Evolutionary conservation across 2,113 vertebrate species (phyloP), one percentile per base, ranked within the genome.

Genomic region (Hippocampus comes): DNA sequence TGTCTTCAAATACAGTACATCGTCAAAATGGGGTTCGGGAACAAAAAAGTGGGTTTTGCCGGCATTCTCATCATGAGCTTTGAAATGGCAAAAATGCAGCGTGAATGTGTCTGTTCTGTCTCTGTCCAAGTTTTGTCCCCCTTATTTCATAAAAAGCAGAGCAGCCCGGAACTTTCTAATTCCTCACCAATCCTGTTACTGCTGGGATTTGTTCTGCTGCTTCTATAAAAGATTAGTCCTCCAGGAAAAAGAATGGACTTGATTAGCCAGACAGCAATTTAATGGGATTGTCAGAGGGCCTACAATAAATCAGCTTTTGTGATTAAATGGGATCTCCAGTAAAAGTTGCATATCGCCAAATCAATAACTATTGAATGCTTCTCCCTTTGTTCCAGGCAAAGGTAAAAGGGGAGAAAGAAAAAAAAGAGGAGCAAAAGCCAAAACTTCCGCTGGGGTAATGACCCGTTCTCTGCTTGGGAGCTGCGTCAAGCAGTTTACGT

Each of bases 221-320:
- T 78, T 86, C 88, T 80, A 91, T 92, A 92, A 92, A 92, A 92
- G 92, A 92, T 93, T 91, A 92, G 89, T 87, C 89, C 89, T 89
- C 75, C 49, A 86, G 90, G 89, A 91, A 88, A 90, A 90, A 90
- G 91, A 93, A 91, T 91, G 84, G 89, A 92, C 91, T 92, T 93
- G 92, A 93, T 93, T 92, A 93, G 92, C 88, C 85, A 91, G 91
- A 93, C 92, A 92, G 92, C 91, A 92, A 87, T 93, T 92, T 93
- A 93, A 93, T 93, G 91, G 91, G 92, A 93, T 93, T 93, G 91
- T 92, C 90, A 90, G 84, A 89, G 79, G 76, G 81, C 86, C 87
- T 86, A 89, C 89, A 87, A 92, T 93, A 93, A 93, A 93, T 92
- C 92, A 92, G 91, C 92, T 92, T 93, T 93, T 92, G 90, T 91